phyloP scores from a whole-genome alignment of 2,888 invertebrate genomes.

The Dryocosmus kuriphilus region DNA sequence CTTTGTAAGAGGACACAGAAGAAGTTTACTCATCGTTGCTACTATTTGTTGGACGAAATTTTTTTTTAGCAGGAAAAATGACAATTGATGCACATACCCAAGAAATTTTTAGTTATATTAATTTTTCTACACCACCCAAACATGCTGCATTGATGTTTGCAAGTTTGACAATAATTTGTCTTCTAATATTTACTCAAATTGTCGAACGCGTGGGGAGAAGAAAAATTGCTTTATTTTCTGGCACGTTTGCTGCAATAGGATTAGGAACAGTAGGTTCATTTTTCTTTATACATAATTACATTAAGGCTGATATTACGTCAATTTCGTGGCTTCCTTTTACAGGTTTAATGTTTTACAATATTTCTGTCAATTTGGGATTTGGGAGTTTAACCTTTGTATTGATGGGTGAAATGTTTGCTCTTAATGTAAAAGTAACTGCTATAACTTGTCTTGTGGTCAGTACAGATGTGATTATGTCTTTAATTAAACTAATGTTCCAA shows the following conservation, averaged over 20 bases:
- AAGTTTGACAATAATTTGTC: slow-evolving; percentile 79
- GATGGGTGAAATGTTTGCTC: slow-evolving; percentile 83
- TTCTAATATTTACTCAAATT: slow-evolving; percentile 80
- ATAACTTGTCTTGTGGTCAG: slow-evolving; percentile 82
- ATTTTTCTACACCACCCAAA: slow-evolving; percentile 78
- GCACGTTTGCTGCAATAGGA: slow-evolving; percentile 79
- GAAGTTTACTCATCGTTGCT: slow-evolving; percentile 81
- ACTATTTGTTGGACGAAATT: slow-evolving; percentile 82
- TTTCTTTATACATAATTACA: slow-evolving; percentile 79
- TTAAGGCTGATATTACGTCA: slow-evolving; percentile 77
- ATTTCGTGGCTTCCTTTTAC: slow-evolving; percentile 81
- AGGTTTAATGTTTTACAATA: slow-evolving; percentile 82
- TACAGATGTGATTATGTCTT: slow-evolving; percentile 80
- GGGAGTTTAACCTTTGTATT: slow-evolving; percentile 83
- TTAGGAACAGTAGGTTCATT: slow-evolving; percentile 80
- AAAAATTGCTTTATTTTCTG: slow-evolving; percentile 81
- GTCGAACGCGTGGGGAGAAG: slow-evolving; percentile 83
- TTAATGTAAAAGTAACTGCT: slow-evolving; percentile 83
- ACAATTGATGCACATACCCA: slow-evolving; percentile 81
- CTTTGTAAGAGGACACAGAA: slow-evolving; percentile 78
- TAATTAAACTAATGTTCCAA: slow-evolving; percentile 81
- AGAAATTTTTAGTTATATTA: slow-evolving; percentile 82
- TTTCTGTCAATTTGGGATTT: slow-evolving; percentile 82
- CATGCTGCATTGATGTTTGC: slow-evolving; percentile 80
- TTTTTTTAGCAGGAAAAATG: slow-evolving; percentile 82